Base-by-base conservation (phyloP, 1,140 invertebrate genomes). In the Parapsyche elsis region DNA sequence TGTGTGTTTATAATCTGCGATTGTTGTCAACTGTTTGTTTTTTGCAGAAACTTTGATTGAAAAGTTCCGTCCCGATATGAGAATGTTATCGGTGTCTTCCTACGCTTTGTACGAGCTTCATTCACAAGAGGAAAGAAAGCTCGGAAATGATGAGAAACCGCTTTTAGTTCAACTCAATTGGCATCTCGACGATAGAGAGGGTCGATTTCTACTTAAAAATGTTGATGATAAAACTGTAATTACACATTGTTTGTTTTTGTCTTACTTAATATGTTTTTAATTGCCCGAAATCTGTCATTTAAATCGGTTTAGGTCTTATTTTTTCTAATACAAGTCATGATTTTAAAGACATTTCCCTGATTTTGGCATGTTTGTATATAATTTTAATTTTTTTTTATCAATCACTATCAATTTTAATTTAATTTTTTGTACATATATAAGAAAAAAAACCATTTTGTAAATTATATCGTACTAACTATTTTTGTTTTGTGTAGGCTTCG, bases 31-130 rank as follows among this genome's bases (percentile, higher is more conserved):
- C 16, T 45, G 46, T 53, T 73, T 73, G 16, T 46, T 0, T 73
- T 45, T 81, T 84, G 5, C 85, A 90, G 89, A 96, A 88, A 98
- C 97, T 0, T 90, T 99, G 67, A 97, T 99, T 82, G 98, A 99
- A 90, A 99, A 99, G 89, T 99, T 99, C 90, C 94, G 98, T 86
- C 98, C 98, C 38, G 98, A 99, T 89, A 99, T 99, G 97, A 92
- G 96, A 84, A 99, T 99, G 98, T 89, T 99, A 53, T 97, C 96
- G 19, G 92, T 97, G 71, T 96, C 96, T 44, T 96, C 96, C 85
- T 99, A 99, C 89, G 96, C 97, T 46, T 91, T 99, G 61, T 99
- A 97, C 89, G 98, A 99, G 90, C 96, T 99, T 57, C 98, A 99
- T 87, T 96, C 98, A 87, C 95, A 95, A 92, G 97, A 99, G 84